Conservation (phyloP, 2,113 vertebrate genomes). For the Sturnus vulgaris region DNA sequence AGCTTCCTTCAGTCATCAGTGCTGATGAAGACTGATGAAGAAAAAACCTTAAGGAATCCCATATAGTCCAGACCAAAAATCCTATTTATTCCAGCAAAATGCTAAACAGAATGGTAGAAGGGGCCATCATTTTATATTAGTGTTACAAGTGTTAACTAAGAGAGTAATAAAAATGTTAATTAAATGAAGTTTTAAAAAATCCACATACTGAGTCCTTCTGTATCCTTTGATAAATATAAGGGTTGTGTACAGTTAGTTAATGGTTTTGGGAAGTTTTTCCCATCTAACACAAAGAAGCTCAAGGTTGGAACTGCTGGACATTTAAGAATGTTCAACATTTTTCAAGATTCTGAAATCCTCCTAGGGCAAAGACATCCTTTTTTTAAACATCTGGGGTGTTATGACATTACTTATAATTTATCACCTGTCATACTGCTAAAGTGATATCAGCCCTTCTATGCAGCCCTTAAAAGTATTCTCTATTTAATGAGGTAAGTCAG, state of each 20-base stretch:
- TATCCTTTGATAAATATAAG: neutral
- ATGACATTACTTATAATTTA: neutral
- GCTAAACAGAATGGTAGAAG: neutral
- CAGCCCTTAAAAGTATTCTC: neutral
- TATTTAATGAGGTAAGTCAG: neutral
- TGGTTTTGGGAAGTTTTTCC: neutral
- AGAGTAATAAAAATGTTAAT: neutral
- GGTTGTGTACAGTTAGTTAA: neutral
- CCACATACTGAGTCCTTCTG: neutral
- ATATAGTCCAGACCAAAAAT: neutral
- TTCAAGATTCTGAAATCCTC: neutral
- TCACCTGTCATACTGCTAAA: neutral
- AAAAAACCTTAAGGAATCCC: neutral
- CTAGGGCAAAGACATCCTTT: neutral
- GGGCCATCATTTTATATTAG: neutral
- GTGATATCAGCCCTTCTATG: neutral
- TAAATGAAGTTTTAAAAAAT: neutral
- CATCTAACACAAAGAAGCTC: neutral
- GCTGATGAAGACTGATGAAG: neutral
- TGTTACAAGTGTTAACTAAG: neutral
- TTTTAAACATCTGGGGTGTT: neutral
- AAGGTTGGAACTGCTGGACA: neutral
- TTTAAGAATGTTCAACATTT: neutral
- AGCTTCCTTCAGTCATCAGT: neutral
- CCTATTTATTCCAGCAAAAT: neutral